Evolutionary conservation across 2,888 invertebrate species (phyloP), one percentile per base, ranked within the genome.

Genomic region (Arrhopalites spinosus): DNA sequence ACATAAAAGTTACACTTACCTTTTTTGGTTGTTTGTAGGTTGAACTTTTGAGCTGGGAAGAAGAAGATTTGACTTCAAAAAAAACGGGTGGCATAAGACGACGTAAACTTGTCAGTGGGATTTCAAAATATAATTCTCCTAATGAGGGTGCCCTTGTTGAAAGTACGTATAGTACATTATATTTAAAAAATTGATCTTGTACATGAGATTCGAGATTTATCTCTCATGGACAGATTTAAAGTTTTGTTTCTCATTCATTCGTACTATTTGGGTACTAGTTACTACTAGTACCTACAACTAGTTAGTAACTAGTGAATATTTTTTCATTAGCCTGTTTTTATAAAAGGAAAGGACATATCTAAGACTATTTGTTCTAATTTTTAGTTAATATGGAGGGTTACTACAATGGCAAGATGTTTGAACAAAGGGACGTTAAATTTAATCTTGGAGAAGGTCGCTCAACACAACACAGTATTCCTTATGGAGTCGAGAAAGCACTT

Each of bases 31-130:
- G 3, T n/a, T 27, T 59, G 83, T 85, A 95, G 92, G 88, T 96
- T 80, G 95, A 96, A 87, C 90, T 97, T 86, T 88, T 96, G 63
- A 76, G 90, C 75, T 97, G 95, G 94, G 88, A 89, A 85, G 91
- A 91, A 45, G 96, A 97, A 86, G 98, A 98, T 87, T 85, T 98
- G 63, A 94, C 94, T 81, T 91, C 92, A 0, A 89, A 90, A 74
- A 91, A 91, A 84, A 95, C 96, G 87, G 92, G 91, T 77, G 90
- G 93, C 61, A 94, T 98, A 80, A 88, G 93, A 72, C 89, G 93
- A 75, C 88, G 90, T 78, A 89, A 90, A 83, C 86, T 96, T 25
- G 88, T 87, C 61, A 87, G 88, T 76, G 97, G 97, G 59, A 92
- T 92, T 0, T 74, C 77, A 27, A 80, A 79, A n/a, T 89, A 87